These are phyloP conservation scores for Tinea pellionella DNA, from an alignment of 2,888 invertebrate species.

Conservation along the genomic window DNA sequence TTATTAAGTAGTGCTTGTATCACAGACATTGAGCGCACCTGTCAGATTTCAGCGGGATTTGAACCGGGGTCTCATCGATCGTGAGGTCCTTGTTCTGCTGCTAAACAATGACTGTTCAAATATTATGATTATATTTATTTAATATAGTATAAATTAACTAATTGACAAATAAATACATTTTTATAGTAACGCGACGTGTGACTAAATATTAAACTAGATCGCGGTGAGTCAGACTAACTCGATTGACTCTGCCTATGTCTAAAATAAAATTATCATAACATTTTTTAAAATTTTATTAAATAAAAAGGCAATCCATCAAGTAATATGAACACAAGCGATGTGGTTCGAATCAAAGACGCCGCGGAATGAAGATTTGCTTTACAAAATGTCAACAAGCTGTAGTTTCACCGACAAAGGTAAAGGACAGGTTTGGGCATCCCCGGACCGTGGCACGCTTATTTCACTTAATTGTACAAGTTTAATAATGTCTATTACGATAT, in stretches of 20 bases:
- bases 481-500: not conserved
- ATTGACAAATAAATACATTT: no score
- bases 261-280: constrained; percentile 5
- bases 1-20: no score
- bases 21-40: no score
- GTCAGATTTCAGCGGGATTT: no score
- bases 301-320: constrained; percentile 10
- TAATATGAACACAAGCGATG: constrained; percentile 16
- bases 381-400: constrained; percentile 60
- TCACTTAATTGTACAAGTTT: constrained; percentile 40
- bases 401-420: constrained; percentile 45
- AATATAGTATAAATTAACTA: no score
- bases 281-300: not conserved
- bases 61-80: no score
- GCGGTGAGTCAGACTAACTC: not conserved
- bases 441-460: constrained; percentile 42
- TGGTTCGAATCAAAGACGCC: constrained; percentile 43
- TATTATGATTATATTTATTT: no score
- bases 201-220: no score
- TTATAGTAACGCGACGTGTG: no score
- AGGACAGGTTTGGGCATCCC: constrained; percentile 28
- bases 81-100: no score
- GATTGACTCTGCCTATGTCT: not conserved
- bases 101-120: no score
- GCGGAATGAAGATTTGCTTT: constrained; percentile 65